These are phyloP conservation scores for Triplophysa tibetana DNA, from an alignment of 2,113 vertebrate genomes.

Conservation along the genomic window DNA sequence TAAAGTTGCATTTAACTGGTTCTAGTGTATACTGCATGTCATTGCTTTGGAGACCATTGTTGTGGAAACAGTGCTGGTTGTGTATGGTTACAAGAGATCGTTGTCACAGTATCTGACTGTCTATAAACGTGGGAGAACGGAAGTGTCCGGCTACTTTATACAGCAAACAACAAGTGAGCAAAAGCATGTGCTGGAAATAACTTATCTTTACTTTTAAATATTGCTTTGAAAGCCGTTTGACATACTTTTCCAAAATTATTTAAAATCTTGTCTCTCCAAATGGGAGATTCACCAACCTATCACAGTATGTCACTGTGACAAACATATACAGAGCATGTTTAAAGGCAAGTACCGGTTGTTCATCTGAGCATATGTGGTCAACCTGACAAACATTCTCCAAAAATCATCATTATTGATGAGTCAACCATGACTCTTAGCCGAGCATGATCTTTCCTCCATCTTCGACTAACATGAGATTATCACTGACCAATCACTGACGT, in stretches of 20 bases:
- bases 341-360: not conserved
- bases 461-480: not conserved
- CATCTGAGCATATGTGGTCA: not conserved
- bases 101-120: not conserved
- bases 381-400: not conserved
- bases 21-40: not conserved
- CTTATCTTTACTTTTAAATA: not conserved
- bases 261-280: not conserved
- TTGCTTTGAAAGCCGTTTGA: constrained; percentile 1
- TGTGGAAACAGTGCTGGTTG: constrained; percentile 7
- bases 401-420: constrained; percentile 25
- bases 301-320: not conserved
- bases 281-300: not conserved
- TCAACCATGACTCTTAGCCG: not conserved
- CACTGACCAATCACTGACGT: not conserved
- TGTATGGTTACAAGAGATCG: constrained; percentile 13
- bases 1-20: no score
- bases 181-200: not conserved
- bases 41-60: not conserved
- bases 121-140: constrained; percentile 5
- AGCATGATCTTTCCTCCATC: not conserved
- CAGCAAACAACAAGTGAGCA: not conserved
- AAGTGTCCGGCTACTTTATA: not conserved
- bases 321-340: not conserved
- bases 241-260: not conserved